Base-by-base conservation (phyloP, 2,888 invertebrate genomes). In the Tiliacea aurago region DNA sequence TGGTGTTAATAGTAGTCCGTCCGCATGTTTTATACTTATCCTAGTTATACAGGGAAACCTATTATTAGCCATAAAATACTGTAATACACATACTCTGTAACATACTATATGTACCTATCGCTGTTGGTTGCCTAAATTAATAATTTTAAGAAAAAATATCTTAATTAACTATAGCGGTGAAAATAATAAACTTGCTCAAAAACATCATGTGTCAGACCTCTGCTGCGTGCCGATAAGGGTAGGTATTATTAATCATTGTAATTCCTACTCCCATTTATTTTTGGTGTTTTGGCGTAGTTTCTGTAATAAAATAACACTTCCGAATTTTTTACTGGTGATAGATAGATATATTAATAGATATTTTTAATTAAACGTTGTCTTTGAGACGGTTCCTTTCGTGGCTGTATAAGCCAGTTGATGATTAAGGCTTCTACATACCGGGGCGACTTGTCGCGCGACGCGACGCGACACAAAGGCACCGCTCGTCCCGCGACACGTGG, bases 221-320 rank as follows among this genome's bases (percentile, higher is more conserved):
- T 37, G 41, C 23, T 23, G 28, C 23, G 9, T 47, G 37, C 15
- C 11, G 23, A 41, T 45, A 70, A 53, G n/a, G 2, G 9, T 33
- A 15, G 9, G 15, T 33, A 3, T 53, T 18, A 28, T 51, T 51
- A 65, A 66, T 65, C 65, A 53, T 65, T 53, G 5, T 66, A 23
- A 43, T 56, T 43, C 15, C 6, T 33, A 11, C 20, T 7, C 10
- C 20, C 41, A 43, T 41, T 41, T 11, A 49, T 51, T 49, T 20
- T 47, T 49, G 47, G 15, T 5, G 5, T 49, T 28, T 70, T 43
- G 11, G 23, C n/a, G 23, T 15, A 13, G 15, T 37, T 37, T 11
- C 20, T 37, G 20, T 58, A 37, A 37, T 58, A 20, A 33, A 58
- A 37, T 33, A 20, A 33, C 13, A 6, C 1, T 33, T 13, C 20